These are phyloP conservation scores for Pseudopipra pipra DNA, from an alignment of 2,113 vertebrate genomes.

Conservation along the genomic window DNA sequence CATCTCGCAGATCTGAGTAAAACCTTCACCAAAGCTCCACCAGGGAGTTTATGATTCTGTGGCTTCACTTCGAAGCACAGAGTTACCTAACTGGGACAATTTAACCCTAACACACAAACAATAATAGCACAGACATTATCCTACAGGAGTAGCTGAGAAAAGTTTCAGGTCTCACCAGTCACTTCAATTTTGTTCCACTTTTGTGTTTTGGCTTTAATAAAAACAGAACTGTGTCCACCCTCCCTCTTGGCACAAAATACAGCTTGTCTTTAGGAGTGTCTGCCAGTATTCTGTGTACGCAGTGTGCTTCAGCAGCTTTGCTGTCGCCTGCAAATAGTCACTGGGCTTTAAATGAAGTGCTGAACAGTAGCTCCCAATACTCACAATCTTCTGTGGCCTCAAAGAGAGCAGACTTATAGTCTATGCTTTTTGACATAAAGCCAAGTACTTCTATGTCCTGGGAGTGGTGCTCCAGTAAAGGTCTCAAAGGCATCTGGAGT, in stretches of 20 bases:
- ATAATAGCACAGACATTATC: rapidly evolving
- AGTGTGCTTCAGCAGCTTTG: background rate
- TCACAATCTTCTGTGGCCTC: background rate
- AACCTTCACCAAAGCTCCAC: background rate
- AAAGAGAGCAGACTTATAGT: background rate
- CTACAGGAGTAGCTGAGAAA: background rate
- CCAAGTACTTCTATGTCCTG: background rate
- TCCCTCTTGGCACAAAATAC: background rate
- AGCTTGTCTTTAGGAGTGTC: background rate
- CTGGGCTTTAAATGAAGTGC: background rate
- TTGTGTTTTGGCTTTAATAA: background rate
- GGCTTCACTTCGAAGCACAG: background rate
- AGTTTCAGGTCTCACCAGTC: background rate
- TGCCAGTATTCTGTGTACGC: background rate
- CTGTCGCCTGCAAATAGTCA: background rate
- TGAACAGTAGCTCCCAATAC: background rate
- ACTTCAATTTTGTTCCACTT: background rate
- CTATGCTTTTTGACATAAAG: background rate
- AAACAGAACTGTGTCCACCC: background rate
- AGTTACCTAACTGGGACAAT: background rate
- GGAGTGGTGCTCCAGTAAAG: background rate
- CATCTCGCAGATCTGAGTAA: background rate
- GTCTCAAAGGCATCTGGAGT: background rate
- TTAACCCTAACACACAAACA: background rate
- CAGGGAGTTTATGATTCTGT: background rate